phyloP scores from a whole-genome alignment of 2,888 invertebrate species.

The Hemistola chrysoprasaria region DNA sequence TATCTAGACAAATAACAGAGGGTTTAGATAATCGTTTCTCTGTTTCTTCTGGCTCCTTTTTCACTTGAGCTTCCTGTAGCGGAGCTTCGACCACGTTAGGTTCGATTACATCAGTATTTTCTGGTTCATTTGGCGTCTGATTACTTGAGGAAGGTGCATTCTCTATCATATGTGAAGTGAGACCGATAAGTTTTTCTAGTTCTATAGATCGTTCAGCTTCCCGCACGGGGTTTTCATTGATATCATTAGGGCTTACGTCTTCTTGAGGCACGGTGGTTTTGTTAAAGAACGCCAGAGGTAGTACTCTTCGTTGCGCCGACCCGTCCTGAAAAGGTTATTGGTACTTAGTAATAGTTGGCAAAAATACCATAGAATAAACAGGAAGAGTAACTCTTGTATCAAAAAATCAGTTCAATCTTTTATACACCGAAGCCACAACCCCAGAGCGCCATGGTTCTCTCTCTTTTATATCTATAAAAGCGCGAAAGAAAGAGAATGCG shows the following conservation, averaged over 20 bases:
- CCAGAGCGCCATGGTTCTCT: too few relatives aligned
- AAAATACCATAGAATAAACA: too few relatives aligned
- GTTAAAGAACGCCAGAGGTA: slow-evolving; percentile 62
- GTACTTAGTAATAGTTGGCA: too few relatives aligned
- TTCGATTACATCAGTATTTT: too few relatives aligned
- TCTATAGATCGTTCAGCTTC: slow-evolving; percentile 71
- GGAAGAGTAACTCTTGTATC: too few relatives aligned
- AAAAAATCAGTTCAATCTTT: too few relatives aligned
- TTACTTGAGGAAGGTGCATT: slow-evolving; percentile 2
- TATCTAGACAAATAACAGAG: slow-evolving; percentile 57
- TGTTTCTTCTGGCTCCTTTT: slow-evolving; percentile 38
- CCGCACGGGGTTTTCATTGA: slow-evolving; percentile 52
- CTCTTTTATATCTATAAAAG: too few relatives aligned
- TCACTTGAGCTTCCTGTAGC: slow-evolving; percentile 40
- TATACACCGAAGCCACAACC: too few relatives aligned
- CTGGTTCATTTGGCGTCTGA: neutral
- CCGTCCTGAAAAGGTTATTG: slow-evolving; percentile 61
- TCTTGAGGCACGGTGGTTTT: slow-evolving; percentile 44
- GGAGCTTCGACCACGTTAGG: slow-evolving; percentile 6
- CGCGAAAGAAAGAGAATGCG: too few relatives aligned
- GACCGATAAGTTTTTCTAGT: slow-evolving; percentile 62
- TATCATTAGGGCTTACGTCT: slow-evolving; percentile 36
- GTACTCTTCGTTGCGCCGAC: slow-evolving; percentile 48
- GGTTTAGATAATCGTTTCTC: slow-evolving; percentile 6
- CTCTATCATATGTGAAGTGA: slow-evolving; percentile 42